Percentiles rank a stretch among this genome's conserved stretches.
Conservation (phyloP, 2,888 invertebrate genomes). For the Hyles lineata region DNA sequence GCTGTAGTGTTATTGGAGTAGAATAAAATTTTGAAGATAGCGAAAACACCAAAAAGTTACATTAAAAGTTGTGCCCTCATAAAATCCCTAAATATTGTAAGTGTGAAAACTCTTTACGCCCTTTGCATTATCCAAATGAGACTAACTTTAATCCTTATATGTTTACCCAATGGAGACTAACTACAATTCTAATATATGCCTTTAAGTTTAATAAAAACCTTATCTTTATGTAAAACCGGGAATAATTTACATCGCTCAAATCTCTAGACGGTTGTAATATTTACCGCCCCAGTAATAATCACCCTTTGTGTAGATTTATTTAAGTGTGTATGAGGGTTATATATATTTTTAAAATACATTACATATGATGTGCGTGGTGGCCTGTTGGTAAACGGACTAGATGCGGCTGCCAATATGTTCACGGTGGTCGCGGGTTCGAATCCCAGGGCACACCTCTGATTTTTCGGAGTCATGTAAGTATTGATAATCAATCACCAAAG, state of each 20-base stretch:
- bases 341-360: background rate
- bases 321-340: background rate
- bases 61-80: background rate
- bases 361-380: no score
- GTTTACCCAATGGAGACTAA: no score
- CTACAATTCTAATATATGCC: slow-evolving; percentile 14
- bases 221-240: slow-evolving; percentile 39
- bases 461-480: no score
- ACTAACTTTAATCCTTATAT: slow-evolving; percentile 9
- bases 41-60: background rate
- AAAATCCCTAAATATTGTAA: background rate
- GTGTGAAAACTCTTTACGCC: background rate
- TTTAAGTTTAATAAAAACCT: slow-evolving; percentile 24
- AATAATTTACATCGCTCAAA: slow-evolving; percentile 43
- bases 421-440: no score
- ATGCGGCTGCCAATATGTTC: no score
- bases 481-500: no score
- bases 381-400: no score
- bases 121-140: background rate
- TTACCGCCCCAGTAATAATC: slow-evolving; percentile 35
- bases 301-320: slow-evolving; percentile 25
- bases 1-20: no score
- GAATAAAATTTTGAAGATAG: no score
- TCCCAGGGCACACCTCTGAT: no score
- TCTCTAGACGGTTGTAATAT: slow-evolving; percentile 38